Evolutionary conservation across 2,797 vertebrate species (phyloP).

Genomic region (Columba guinea): DNA sequence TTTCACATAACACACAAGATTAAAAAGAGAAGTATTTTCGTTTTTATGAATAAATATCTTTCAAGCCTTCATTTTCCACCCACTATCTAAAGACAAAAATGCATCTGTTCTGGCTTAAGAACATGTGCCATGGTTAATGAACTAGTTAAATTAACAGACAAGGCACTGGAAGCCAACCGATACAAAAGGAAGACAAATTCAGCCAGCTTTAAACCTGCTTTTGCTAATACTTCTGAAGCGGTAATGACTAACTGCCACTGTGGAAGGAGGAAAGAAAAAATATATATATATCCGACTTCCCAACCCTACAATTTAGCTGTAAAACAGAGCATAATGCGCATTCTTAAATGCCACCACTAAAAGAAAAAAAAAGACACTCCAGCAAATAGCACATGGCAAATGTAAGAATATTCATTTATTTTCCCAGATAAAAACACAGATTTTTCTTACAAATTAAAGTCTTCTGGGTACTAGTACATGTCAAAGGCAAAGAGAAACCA

Average conservation of each 20-base stretch:
- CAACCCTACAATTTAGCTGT: background rate
- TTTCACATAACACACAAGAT: background rate
- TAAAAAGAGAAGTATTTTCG: background rate
- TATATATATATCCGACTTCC: background rate
- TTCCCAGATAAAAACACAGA: background rate
- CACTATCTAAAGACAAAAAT: background rate
- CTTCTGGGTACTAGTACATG: background rate
- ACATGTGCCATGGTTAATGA: rapidly evolving
- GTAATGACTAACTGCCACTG: background rate
- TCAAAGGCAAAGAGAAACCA: background rate
- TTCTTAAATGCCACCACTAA: background rate
- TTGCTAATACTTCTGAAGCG: background rate
- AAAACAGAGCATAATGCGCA: background rate
- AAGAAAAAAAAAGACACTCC: background rate
- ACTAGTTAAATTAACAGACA: background rate
- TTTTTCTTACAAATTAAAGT: background rate
- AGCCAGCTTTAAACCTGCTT: background rate
- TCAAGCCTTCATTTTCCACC: background rate
- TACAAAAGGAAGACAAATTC: background rate
- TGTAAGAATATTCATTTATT: background rate
- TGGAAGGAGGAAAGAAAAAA: background rate
- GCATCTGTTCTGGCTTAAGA: background rate
- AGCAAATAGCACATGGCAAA: background rate
- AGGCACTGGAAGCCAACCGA: background rate
- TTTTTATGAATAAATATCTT: background rate